Conservation (phyloP, 2,113 vertebrate genomes). For the Nothocercus nigrocapillus region DNA sequence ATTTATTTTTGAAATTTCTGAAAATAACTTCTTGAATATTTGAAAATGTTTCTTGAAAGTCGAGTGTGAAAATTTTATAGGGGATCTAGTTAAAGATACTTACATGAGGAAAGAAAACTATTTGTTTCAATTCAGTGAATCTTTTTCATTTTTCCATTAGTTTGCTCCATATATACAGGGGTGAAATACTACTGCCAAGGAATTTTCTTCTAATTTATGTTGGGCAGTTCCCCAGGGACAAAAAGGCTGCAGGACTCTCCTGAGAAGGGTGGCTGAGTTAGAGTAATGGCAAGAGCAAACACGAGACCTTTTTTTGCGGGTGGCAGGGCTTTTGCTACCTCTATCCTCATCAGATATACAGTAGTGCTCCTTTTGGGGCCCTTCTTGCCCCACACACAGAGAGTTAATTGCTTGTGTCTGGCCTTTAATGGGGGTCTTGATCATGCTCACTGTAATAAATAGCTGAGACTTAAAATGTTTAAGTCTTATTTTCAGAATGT, state of each 20-base stretch:
- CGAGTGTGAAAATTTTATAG: neutral
- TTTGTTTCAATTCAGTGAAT: neutral
- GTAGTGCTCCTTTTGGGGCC: neutral
- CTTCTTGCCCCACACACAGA: neutral
- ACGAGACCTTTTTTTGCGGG: neutral
- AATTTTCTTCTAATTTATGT: neutral
- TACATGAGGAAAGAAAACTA: neutral
- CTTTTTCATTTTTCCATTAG: neutral
- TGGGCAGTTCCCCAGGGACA: neutral
- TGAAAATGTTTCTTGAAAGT: neutral
- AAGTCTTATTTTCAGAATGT: neutral
- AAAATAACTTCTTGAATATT: neutral
- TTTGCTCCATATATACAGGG: neutral
- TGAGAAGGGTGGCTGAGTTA: neutral
- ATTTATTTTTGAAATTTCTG: neutral
- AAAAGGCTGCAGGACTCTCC: neutral
- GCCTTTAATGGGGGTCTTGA: conserved; percentile 41
- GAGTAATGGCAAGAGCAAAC: neutral
- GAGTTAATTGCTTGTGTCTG: conserved; percentile 43
- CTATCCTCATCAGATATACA: neutral
- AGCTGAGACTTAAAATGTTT: neutral
- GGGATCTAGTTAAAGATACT: neutral
- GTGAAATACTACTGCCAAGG: neutral
- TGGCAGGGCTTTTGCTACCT: neutral
- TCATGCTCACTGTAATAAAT: conserved; percentile 8